Evolutionary conservation across 2,797 vertebrate species (phyloP), one percentile per base, ranked within the genome.

Genomic region (Thripadectes ignobilis): DNA sequence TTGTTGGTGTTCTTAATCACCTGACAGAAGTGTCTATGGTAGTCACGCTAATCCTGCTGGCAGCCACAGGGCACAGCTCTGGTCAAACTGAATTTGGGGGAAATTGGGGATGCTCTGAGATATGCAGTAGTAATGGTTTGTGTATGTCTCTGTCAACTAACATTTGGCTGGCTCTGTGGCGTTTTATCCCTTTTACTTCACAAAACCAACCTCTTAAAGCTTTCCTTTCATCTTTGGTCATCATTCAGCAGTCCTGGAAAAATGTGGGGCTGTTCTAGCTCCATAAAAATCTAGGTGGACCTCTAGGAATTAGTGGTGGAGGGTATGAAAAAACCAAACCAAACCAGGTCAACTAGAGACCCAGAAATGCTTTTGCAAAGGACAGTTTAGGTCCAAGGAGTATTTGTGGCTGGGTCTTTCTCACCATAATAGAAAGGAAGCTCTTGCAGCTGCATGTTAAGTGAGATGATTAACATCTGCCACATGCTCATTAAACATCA

Each of bases 391-490:
- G 38, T 52, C 16, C 26, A 39, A 83, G 51, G 6, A 45, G 18
- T 66, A 8, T 73, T 58, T 80, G 34, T 75, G 38, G 30, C 14
- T 88, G 32, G 14, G 75, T 82, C 11, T 5, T 75, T 63, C 45
- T 69, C 45, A 41, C 36, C 23, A 21, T 5, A 22, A 62, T 71
- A 5, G 55, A 72, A 41, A 69, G 48, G 19, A 32, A 22, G n/a
- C 14, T 88, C 75, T 93, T 65, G 49, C 94, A 89, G 75, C 68
- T 95, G 87, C 1, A 0, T 43, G 38, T 66, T 89, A 76, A 91
- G 85, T 86, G n/a, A 73, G 86, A 62, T 69, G 68, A 69, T n/a
- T 59, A 74, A 79, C 46, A 81, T 89, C 92, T 95, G 89, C 26
- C 57, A 79, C 24, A 8, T 10, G 26, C 51, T 85, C 39, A 52